Conservation (phyloP, 2,797 vertebrate species). For the Paramormyrops hopkinsi region DNA sequence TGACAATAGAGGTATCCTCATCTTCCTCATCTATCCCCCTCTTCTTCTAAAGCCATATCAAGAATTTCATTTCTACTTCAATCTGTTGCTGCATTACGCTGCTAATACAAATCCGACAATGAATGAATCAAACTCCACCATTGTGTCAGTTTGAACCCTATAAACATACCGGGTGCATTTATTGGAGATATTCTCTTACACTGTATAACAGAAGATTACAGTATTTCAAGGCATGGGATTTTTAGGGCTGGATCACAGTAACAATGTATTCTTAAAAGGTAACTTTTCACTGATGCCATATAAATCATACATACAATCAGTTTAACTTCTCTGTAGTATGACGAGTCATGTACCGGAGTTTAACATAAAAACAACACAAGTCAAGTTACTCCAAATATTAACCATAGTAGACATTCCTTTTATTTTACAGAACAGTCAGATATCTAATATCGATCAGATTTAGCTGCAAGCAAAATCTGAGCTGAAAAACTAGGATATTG, state of each 20-base stretch:
- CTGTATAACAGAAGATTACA: neutral
- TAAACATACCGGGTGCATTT: neutral
- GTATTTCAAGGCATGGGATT: neutral
- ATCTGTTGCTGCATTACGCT: neutral
- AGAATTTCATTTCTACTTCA: neutral
- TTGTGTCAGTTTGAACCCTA: neutral
- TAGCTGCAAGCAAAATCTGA: neutral
- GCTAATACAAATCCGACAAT: neutral
- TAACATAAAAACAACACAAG: neutral
- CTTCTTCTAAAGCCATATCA: neutral
- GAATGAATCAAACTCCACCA: neutral
- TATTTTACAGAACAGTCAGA: neutral
- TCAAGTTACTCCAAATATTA: neutral
- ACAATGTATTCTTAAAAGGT: neutral
- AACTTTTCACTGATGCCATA: neutral
- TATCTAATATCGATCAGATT: neutral
- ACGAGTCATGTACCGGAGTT: neutral
- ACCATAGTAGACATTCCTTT: neutral
- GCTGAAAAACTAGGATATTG: neutral
- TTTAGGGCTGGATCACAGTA: neutral
- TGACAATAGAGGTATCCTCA: neutral
- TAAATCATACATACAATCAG: neutral
- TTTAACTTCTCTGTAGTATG: neutral
- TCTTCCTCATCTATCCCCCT: too few relatives aligned
- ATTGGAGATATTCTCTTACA: neutral